Conservation (phyloP, 2,888 invertebrate species). For the Acholoe squamosa region DNA sequence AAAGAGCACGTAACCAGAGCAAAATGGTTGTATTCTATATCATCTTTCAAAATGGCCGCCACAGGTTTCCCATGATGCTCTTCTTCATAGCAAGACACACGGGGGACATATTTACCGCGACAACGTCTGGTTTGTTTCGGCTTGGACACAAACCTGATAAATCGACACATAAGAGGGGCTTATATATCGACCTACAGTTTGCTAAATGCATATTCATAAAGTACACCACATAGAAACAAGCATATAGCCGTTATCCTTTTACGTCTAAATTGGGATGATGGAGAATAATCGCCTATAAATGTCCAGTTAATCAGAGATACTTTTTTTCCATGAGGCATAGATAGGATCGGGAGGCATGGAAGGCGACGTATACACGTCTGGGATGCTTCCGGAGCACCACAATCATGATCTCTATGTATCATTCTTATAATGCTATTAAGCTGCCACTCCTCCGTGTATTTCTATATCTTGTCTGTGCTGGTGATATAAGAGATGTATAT, state of each 20-base stretch:
- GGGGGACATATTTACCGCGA: not conserved
- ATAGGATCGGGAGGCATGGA: not conserved
- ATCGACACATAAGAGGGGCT: not conserved
- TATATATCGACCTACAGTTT: not conserved
- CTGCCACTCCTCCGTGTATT: no score
- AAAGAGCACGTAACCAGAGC: conserved; percentile 1
- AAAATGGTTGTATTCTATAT: not conserved
- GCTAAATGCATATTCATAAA: not conserved
- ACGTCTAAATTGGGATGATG: not conserved
- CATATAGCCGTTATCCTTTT: not conserved
- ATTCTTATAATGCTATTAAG: not conserved
- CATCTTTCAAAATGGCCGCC: not conserved
- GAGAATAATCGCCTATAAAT: not conserved
- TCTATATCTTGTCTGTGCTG: no score
- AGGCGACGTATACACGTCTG: not conserved
- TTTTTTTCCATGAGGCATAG: not conserved
- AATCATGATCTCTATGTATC: not conserved
- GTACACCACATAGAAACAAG: not conserved
- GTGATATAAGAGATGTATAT: no score
- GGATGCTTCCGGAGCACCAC: not conserved
- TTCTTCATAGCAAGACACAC: not conserved
- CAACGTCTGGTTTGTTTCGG: not conserved
- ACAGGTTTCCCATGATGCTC: not conserved
- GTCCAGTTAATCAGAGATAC: not conserved
- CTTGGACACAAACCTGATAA: no score